These are phyloP conservation scores for Phyllotreta cruciferae DNA, from an alignment of 2,888 invertebrate species.

Conservation along the genomic window DNA sequence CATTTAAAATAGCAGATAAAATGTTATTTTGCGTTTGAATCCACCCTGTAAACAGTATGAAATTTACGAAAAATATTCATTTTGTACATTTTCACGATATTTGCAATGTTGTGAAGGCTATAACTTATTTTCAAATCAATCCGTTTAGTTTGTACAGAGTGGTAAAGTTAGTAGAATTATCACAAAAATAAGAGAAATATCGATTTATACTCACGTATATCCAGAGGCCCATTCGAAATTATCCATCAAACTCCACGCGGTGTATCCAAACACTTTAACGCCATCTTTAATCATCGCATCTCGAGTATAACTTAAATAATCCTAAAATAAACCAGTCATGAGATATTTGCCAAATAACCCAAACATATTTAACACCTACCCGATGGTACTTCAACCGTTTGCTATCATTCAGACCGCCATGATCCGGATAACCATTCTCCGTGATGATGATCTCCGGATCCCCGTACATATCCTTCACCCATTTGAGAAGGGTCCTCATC, in stretches of 20 bases:
- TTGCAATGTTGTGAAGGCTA: too few relatives aligned
- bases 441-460: slow-evolving; percentile 65
- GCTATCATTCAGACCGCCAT: slow-evolving; percentile 55
- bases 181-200: too few relatives aligned
- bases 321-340: slow-evolving; percentile 43
- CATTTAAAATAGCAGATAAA: too few relatives aligned
- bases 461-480: slow-evolving; percentile 52
- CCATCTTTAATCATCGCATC: slow-evolving; percentile 55
- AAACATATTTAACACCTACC: slow-evolving; percentile 26
- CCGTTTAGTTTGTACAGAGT: too few relatives aligned
- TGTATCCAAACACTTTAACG: slow-evolving; percentile 58
- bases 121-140: too few relatives aligned
- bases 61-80: too few relatives aligned
- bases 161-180: too few relatives aligned
- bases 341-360: too few relatives aligned
- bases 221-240: slow-evolving; percentile 61
- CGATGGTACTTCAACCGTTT: slow-evolving; percentile 54
- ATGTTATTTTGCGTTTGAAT: too few relatives aligned
- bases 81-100: too few relatives aligned
- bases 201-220: slow-evolving; percentile 57
- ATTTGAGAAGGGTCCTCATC: slow-evolving; percentile 63
- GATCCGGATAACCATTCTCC: slow-evolving; percentile 66
- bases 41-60: too few relatives aligned
- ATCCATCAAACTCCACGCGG: slow-evolving; percentile 53
- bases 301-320: slow-evolving; percentile 60